Base-by-base conservation (phyloP, 2,113 vertebrate species). In the Odocoileus virginianus region DNA sequence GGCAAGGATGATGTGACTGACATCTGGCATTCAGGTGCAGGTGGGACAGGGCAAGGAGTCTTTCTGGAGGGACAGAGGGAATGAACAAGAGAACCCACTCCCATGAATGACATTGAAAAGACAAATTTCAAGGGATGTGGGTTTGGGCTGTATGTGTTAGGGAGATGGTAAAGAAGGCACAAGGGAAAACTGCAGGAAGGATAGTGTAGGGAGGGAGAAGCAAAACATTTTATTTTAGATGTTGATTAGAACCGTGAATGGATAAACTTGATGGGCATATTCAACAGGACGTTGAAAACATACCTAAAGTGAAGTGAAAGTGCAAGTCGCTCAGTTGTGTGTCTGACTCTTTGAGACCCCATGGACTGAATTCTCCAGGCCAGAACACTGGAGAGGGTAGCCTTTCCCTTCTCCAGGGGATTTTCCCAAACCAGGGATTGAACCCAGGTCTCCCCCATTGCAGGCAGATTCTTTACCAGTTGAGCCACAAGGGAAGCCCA, bases 251-350 rank as follows among this genome's bases (percentile, higher is more conserved):
- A 78, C 81, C 78, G 36, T 16, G 64, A 89, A 55, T 89, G 43
- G 67, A 40, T 94, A 90, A 79, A 60, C 92, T 55, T 95, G 90
- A 78, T 86, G 90, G 91, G 92, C 25, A 87, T 74, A 60, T 91
- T 88, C 94, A 85, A 78, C 21, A 45, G 92, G 50, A 82, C 94
- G 43, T 92, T 81, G 90, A 64, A 98, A 96, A 78, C 54, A 33
- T 43, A 58, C 52, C 87, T 52, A 74, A 40, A 74, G 67, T 23
- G 67, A 33, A 64, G 61, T 64, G 61, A 40, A 40, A 67, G 33
- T 19, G 16, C 33, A n/a, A 40, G 52, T 71, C 5, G 2, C 36
- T 74, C n/a, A 74, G 10, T 23, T 74, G 10, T 74, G 67, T 74
- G 67, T 40, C 67, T 36, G 17, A 74, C 67, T 74, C 67, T 40